These are phyloP conservation scores for Cyrtorhinus lividipennis DNA, from an alignment of 1,140 invertebrate genomes.

Conservation along the genomic window DNA sequence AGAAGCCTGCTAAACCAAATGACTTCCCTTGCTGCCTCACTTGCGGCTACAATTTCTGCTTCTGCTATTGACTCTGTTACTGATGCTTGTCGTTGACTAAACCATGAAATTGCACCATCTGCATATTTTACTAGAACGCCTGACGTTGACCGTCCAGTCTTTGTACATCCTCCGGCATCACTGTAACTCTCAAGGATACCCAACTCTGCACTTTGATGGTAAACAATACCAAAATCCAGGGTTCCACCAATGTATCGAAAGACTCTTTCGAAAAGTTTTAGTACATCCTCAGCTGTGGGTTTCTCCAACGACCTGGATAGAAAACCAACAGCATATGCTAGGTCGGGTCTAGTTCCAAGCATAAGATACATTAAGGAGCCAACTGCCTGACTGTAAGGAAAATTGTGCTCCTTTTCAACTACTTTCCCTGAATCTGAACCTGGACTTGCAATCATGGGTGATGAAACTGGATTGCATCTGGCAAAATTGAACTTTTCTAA, in stretches of 20 bases:
- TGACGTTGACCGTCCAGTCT: conserved; percentile 27
- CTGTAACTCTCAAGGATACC: conserved; percentile 7
- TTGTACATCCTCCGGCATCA: conserved; percentile 28
- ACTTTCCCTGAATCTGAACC: conserved; percentile 24
- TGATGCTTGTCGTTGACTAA: conserved; percentile 23
- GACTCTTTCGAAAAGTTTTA: conserved; percentile 28
- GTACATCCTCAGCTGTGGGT: conserved; percentile 26
- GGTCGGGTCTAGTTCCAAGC: conserved; percentile 30
- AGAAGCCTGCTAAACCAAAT: conserved; percentile 13
- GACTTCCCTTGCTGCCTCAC: conserved; percentile 27
- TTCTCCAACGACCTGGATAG: conserved; percentile 27
- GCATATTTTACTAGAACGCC: conserved; percentile 17
- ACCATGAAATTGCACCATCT: conserved; percentile 25
- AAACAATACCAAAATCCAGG: conserved; percentile 25
- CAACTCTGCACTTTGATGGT: conserved; percentile 18
- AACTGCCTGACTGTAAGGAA: conserved; percentile 30
- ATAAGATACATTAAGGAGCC: conserved; percentile 31
- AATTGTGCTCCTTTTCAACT: conserved; percentile 20
- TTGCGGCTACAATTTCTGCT: conserved; percentile 33
- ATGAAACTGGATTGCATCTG: conserved; percentile 29
- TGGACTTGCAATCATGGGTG: conserved; percentile 25
- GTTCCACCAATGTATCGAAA: conserved; percentile 28
- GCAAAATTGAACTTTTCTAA: conserved; percentile 27
- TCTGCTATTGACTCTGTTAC: conserved; percentile 28
- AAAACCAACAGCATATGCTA: conserved; percentile 22